These are phyloP conservation scores for Catalaphyllia jardinei DNA, from an alignment of 64 coral and sea anemone genomes.

Conservation along the genomic window DNA sequence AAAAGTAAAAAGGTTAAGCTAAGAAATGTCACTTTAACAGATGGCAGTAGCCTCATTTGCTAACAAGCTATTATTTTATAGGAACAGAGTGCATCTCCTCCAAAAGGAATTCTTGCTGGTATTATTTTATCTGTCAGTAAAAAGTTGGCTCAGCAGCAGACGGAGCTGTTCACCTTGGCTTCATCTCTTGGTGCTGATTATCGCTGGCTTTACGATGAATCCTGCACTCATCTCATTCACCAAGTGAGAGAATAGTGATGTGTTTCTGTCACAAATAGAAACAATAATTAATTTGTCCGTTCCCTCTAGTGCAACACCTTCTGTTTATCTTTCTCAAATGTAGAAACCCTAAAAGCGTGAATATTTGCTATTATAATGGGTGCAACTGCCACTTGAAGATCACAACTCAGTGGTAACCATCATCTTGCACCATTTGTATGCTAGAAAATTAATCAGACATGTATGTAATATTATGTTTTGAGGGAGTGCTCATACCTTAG, in stretches of 20 bases:
- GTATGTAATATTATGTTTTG: too few relatives aligned
- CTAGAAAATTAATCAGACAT: too few relatives aligned
- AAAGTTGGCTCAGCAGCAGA: slow-evolving; percentile 78
- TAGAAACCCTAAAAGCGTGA: background rate
- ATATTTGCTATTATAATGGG: background rate
- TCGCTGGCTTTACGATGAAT: slow-evolving; percentile 82
- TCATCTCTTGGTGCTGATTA: slow-evolving; percentile 88
- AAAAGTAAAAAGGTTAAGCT: too few relatives aligned
- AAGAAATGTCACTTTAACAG: too few relatives aligned
- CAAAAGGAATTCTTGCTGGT: slow-evolving; percentile 68
- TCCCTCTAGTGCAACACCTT: background rate
- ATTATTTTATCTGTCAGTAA: slow-evolving; percentile 86
- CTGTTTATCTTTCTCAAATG: background rate
- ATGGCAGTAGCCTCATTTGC: too few relatives aligned
- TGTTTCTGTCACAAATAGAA: background rate
- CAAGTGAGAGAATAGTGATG: slow-evolving; percentile 51
- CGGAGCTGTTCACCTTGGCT: slow-evolving; percentile 71
- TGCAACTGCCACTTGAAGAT: too few relatives aligned
- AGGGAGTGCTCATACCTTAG: too few relatives aligned
- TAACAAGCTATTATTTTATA: background rate
- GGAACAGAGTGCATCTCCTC: background rate
- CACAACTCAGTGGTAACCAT: too few relatives aligned
- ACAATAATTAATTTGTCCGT: background rate
- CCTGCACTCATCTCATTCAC: slow-evolving; percentile 97
- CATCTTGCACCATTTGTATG: too few relatives aligned